phyloP scores from a whole-genome alignment of 2,888 invertebrate genomes.

The Cremastobaeus sp. region DNA sequence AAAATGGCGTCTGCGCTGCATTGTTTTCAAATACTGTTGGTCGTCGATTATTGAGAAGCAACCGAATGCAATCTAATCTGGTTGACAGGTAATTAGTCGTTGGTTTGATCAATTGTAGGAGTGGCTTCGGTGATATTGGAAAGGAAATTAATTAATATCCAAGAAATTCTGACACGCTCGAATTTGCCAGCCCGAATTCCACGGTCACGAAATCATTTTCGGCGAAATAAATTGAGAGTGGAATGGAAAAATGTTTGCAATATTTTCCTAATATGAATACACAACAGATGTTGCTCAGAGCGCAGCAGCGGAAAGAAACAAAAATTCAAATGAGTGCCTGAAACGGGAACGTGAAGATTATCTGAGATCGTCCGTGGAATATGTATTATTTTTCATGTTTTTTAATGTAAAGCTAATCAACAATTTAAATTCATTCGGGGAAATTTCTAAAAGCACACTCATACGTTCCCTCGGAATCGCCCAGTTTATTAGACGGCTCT shows the following conservation, averaged over 20 bases:
- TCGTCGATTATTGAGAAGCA: constrained; percentile 32
- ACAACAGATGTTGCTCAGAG: constrained; percentile 39
- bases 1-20: constrained; percentile 12
- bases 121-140: not conserved
- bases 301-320: constrained; percentile 29
- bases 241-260: constrained; percentile 27
- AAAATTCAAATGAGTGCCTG: constrained; percentile 44
- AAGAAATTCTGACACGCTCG: constrained; percentile 1
- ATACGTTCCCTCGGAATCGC: not conserved
- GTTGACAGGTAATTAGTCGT: constrained; percentile 70
- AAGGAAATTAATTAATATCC: constrained; percentile 5
- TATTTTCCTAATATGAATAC: too few relatives aligned
- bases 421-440: constrained; percentile 37
- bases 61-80: constrained; percentile 66
- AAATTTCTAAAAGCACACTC: not conserved
- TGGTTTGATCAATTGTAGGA: constrained; percentile 61
- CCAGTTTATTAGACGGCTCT: constrained; percentile 2
- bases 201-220: too few relatives aligned
- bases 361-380: constrained; percentile 37
- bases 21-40: constrained; percentile 24
- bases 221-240: not conserved
- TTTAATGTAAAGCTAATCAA: constrained; percentile 45
- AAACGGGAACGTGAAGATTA: constrained; percentile 49
- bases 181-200: too few relatives aligned
- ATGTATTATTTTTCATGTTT: constrained; percentile 50